phyloP scores from a whole-genome alignment of 53 echinoderm and acorn worm genomes.

The Actinopyga echinites region DNA sequence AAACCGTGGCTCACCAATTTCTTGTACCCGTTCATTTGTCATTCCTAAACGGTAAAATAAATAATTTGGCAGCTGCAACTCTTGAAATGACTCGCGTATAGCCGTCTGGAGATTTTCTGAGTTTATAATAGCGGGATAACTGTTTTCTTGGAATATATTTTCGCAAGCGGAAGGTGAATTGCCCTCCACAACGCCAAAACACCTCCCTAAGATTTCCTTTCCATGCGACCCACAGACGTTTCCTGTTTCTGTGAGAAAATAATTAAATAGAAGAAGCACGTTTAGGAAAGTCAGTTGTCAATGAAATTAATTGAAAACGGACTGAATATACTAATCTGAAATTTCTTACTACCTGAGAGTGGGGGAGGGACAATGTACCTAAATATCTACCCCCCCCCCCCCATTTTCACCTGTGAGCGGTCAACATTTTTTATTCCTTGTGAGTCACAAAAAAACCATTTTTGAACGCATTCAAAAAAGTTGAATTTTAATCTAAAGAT shows the following conservation, averaged over 20 bases:
- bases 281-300: too few relatives aligned
- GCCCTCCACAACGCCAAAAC: not conserved
- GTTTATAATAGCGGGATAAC: not conserved
- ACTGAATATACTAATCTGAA: too few relatives aligned
- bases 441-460: too few relatives aligned
- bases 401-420: too few relatives aligned
- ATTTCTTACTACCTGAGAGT: too few relatives aligned
- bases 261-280: too few relatives aligned
- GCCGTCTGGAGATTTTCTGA: not conserved
- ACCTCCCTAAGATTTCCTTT: not conserved
- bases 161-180: not conserved
- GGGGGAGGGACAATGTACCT: too few relatives aligned
- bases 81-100: not conserved
- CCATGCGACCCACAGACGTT: not conserved
- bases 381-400: too few relatives aligned
- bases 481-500: too few relatives aligned
- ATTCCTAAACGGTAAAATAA: not conserved
- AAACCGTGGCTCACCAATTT: not conserved
- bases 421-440: too few relatives aligned
- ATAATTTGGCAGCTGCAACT: not conserved
- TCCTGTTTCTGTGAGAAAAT: not conserved
- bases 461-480: too few relatives aligned
- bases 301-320: too few relatives aligned
- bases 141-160: conserved; percentile 20
- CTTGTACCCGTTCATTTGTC: not conserved